Percentiles rank a stretch among this genome's conserved stretches.
phyloP scores from a whole-genome alignment of 2,888 invertebrate genomes.

The Leucoptera coffeella region DNA sequence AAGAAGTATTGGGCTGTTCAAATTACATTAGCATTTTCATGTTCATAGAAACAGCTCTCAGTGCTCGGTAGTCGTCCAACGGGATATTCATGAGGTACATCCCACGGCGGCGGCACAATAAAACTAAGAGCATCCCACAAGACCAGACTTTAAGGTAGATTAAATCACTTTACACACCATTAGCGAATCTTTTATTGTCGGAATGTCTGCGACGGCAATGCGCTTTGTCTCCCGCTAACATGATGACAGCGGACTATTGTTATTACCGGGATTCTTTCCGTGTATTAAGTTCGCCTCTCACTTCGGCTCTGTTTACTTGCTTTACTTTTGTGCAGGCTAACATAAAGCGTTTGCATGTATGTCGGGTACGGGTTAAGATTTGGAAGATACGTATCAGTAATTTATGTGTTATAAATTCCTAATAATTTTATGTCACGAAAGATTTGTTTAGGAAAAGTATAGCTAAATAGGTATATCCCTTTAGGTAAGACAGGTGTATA shows the following conservation, averaged over 20 bases:
- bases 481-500: too few species aligned
- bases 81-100: conserved; percentile 6
- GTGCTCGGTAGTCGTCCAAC: conserved; percentile 4
- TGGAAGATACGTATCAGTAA: too few species aligned
- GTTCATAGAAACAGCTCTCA: conserved; percentile 6
- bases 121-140: conserved; percentile 5
- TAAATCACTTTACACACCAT: conserved; percentile 35
- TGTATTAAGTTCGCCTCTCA: too few species aligned
- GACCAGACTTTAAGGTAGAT: conserved; percentile 22
- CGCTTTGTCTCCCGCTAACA: conserved; percentile 6
- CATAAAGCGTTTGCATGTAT: too few species aligned
- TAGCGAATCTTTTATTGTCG: conserved; percentile 16
- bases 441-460: too few species aligned
- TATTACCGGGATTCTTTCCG: too few species aligned
- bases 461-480: too few species aligned
- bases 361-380: too few species aligned
- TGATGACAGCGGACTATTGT: conserved; percentile 1
- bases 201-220: conserved; percentile 9
- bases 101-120: conserved; percentile 1
- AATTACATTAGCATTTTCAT: conserved; percentile 7
- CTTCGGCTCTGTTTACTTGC: too few species aligned
- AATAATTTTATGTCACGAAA: too few species aligned
- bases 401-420: too few species aligned
- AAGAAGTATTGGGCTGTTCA: conserved; percentile 4
- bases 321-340: too few species aligned